Conservation (phyloP, 2,797 vertebrate genomes). For the Alca torda region DNA sequence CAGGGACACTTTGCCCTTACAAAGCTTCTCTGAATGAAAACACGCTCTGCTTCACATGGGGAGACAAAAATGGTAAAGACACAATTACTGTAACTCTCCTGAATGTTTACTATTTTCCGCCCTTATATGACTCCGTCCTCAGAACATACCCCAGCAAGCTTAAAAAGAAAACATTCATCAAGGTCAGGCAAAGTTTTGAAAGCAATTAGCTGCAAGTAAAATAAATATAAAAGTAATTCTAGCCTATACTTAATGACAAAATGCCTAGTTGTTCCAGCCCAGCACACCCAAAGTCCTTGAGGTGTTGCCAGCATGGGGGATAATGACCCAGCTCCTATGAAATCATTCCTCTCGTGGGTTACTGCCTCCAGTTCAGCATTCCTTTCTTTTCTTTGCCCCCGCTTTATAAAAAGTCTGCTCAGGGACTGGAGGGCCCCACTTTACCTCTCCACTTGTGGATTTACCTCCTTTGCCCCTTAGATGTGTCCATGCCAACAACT, state of each 20-base stretch:
- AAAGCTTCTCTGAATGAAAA: background rate
- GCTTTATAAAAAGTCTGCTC: background rate
- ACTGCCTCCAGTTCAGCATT: background rate
- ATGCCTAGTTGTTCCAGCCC: conserved; percentile 15
- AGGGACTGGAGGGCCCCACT: background rate
- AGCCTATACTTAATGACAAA: conserved; percentile 27
- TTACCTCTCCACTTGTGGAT: background rate
- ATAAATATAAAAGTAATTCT: conserved; percentile 51
- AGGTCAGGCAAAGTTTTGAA: conserved; percentile 39
- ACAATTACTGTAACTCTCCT: conserved; percentile 27
- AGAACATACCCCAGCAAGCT: conserved; percentile 23
- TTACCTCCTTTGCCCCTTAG: background rate
- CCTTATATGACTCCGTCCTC: conserved; percentile 31
- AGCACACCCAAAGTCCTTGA: conserved; percentile 28
- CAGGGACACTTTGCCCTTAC: background rate
- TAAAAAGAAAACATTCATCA: conserved; percentile 55
- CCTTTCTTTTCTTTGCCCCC: background rate
- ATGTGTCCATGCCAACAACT: background rate
- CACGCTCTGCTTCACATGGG: background rate
- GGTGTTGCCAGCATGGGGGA: background rate
- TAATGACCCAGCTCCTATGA: background rate
- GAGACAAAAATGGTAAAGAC: background rate
- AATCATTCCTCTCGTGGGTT: background rate
- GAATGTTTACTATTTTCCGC: conserved; percentile 1
- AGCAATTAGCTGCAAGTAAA: conserved; percentile 47